These are phyloP conservation scores for Caenorhabditis sulstoni DNA, from an alignment of 2,888 invertebrate species.

Conservation along the genomic window DNA sequence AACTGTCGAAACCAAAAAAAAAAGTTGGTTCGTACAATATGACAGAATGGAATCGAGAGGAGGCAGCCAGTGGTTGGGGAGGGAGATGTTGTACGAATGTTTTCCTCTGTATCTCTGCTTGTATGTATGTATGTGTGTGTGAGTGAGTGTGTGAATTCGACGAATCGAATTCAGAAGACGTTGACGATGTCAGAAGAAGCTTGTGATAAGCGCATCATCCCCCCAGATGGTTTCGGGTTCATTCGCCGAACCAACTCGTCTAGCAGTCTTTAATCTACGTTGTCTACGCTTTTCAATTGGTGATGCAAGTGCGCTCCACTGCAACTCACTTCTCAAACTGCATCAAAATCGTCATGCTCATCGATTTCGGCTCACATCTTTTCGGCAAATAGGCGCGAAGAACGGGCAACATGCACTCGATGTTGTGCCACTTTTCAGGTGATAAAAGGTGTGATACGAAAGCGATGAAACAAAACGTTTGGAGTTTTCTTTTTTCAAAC, in stretches of 20 bases:
- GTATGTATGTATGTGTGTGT: not conserved
- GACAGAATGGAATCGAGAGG: not conserved
- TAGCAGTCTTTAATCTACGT: too few relatives aligned
- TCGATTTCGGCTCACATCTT: not conserved
- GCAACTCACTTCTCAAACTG: constrained; percentile 18
- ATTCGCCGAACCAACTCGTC: too few relatives aligned
- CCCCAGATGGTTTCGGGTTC: too few relatives aligned
- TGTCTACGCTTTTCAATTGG: too few relatives aligned
- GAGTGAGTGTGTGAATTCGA: not conserved
- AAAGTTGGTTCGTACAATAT: too few relatives aligned
- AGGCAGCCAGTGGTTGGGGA: not conserved
- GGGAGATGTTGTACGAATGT: too few relatives aligned
- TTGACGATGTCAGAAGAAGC: too few relatives aligned
- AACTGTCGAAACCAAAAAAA: constrained; percentile 7
- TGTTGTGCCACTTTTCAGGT: constrained; percentile 3
- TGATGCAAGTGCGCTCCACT: too few relatives aligned
- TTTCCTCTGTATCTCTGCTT: too few relatives aligned
- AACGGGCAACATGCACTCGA: not conserved
- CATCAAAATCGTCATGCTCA: not conserved
- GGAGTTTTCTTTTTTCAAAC: not conserved
- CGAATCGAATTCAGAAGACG: constrained; percentile 6
- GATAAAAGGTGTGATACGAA: too few relatives aligned
- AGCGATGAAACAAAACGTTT: too few relatives aligned
- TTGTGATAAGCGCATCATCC: too few relatives aligned
- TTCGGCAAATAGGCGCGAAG: not conserved